Conservation (phyloP, 2,888 invertebrate genomes). For the Hymenopus coronatus region DNA sequence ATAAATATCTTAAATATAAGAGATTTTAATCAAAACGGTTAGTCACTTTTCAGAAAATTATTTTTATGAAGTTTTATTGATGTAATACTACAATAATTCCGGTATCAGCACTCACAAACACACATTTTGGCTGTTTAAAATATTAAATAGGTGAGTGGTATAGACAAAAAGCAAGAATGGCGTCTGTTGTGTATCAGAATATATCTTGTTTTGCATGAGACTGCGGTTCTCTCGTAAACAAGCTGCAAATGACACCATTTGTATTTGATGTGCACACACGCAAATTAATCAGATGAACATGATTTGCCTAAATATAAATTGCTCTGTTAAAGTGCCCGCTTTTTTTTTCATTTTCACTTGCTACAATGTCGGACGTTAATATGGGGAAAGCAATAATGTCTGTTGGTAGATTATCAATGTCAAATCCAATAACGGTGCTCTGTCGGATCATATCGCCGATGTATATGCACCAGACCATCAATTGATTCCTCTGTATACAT, state of each 20-base stretch:
- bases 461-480: neutral
- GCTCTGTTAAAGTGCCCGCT: neutral
- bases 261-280: neutral
- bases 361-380: neutral
- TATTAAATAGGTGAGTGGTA: no score
- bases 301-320: neutral
- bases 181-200: no score
- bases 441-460: no score
- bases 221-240: neutral
- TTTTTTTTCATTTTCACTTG: neutral
- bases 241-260: neutral
- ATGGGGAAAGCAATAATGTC: neutral
- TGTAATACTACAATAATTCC: no score
- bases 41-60: no score
- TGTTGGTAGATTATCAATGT: neutral
- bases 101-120: no score
- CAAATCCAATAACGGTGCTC: neutral
- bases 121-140: no score
- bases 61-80: no score
- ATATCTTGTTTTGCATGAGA: no score
- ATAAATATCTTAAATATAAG: no score
- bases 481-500: neutral
- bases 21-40: no score
- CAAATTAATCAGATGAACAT: neutral
- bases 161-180: no score